Evolutionary conservation across 2,113 vertebrate genomes (phyloP).

Genomic region (Lophius piscatorius): DNA sequence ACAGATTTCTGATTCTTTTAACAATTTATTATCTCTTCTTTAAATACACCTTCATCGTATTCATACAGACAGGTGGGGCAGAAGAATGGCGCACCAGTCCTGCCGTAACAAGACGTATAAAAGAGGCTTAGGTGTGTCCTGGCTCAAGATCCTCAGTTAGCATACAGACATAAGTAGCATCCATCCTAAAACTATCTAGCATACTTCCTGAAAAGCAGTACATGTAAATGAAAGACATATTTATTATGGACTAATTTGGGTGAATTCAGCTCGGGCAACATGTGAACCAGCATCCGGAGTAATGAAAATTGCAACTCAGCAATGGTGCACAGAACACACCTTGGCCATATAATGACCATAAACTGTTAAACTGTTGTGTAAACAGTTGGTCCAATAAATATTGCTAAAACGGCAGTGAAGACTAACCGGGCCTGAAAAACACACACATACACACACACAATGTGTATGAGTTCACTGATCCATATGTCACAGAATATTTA

Average conservation of each 20-base stretch:
- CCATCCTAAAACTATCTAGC: too few relatives aligned
- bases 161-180: too few relatives aligned
- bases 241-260: neutral
- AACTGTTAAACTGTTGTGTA: slow-evolving; percentile 1
- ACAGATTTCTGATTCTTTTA: too few relatives aligned
- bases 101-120: too few relatives aligned
- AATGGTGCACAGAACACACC: slow-evolving; percentile 29
- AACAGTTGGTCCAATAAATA: slow-evolving; percentile 11
- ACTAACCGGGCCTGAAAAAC: slow-evolving; percentile 18
- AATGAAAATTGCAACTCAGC: slow-evolving; percentile 33
- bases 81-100: too few relatives aligned
- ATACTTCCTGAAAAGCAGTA: too few relatives aligned
- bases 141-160: too few relatives aligned
- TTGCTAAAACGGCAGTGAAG: slow-evolving; percentile 22
- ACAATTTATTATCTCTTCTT: too few relatives aligned
- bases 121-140: too few relatives aligned
- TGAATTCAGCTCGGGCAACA: slow-evolving; percentile 35
- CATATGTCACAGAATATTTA: slow-evolving; percentile 1
- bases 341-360: slow-evolving; percentile 50
- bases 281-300: slow-evolving; percentile 39
- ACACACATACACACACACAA: neutral
- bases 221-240: too few relatives aligned
- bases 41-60: too few relatives aligned
- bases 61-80: too few relatives aligned
- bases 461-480: neutral